Evolutionary conservation across 2,888 invertebrate genomes (phyloP), one percentile per base, ranked within the genome.

Genomic region (Sthenelais limicola): DNA sequence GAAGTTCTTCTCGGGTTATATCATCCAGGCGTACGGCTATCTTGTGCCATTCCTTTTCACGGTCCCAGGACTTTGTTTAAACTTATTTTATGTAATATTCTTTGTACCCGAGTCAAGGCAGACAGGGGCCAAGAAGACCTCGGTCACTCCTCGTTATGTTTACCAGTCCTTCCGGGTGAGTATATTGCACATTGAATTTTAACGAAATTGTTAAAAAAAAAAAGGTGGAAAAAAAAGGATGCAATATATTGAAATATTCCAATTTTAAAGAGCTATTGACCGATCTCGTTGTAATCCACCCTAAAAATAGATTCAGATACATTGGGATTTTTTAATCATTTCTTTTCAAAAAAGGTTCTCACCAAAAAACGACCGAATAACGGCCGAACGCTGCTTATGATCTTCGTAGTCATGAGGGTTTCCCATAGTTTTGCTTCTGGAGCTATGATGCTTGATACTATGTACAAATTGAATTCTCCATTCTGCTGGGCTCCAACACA

Each of bases 101-200:
- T 56, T 56, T 28, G 56, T 56, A 15, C 56, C 56, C 5, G 56
- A 56, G 32, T 56, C 56, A 32, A 24, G 1, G 5, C 3, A 32
- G 2, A 28, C 12, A 7, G 4, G n/a, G 2, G 12, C 9, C 2
- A 28, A 15, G 1, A 32, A 43, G 43, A 12, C 56, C 30, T 56
- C 32, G 56, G 32, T 56, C n/a, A n/a, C 56, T 9, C 32, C 56
- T n/a, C 12, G 18, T 3, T 56, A 56, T 32, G 18, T 32, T n/a
- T 5, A n/a, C 2, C 30, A 24, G 56, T 56, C 56, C 18, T 56
- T 56, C n/a, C 30, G 33, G 56, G 56, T 56, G 32, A n/a, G 54
- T 54, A 5, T 21, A 12, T 43, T 43, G 43, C 12, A 12, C 12
- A 18, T 43, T 43, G 12, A 18, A 12, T 43, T 43, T 43, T 43